Evolutionary conservation across 2,888 invertebrate genomes (phyloP), one percentile per base, ranked within the genome.

Genomic region (Cheilosia soror): DNA sequence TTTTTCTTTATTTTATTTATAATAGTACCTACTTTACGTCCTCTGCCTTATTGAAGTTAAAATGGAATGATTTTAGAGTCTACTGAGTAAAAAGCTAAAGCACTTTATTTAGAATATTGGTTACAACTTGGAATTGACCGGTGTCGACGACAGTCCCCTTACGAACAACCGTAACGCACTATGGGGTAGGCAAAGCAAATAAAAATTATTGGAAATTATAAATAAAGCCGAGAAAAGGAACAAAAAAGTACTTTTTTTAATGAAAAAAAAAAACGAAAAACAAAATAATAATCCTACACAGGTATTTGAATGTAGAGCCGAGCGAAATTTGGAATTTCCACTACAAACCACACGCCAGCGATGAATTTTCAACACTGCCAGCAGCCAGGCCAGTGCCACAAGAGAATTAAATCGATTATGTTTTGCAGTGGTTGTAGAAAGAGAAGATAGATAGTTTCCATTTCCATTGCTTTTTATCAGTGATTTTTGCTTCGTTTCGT

Each of bases 341-440:
- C 44, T 7, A 3, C 37, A 37, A 65, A 73, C 63, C 55, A 47
- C 73, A 47, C 73, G 37, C 63, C 53, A 65, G 15, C 47, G 42
- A 63, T 27, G 55, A 37, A 25, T 73, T 63, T 65, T 73, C 27
- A 65, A 65, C 37, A 73, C 73, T 73, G 20, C 20, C 20, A 20
- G 20, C 20, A 20, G 63, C 11, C 13, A 20, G 27, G 31, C 4
- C 6, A 31, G 33, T 40, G 29, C 29, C 20, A 27, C 47, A 72
- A 42, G 20, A 62, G 53, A 62, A 62, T 53, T 25, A 53, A 72
- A 72, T 72, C 72, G 72, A 72, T 72, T 7, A 42, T 72, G 51
- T 72, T 72, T 49, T 72, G 60, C 40, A 53, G 60, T 65, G 51
- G 40, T 51, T 65, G 62, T 20, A 62, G 72, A 62, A 62, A 72